phyloP scores from a whole-genome alignment of 1,140 invertebrate genomes.

The Hyles euphorbiae region DNA sequence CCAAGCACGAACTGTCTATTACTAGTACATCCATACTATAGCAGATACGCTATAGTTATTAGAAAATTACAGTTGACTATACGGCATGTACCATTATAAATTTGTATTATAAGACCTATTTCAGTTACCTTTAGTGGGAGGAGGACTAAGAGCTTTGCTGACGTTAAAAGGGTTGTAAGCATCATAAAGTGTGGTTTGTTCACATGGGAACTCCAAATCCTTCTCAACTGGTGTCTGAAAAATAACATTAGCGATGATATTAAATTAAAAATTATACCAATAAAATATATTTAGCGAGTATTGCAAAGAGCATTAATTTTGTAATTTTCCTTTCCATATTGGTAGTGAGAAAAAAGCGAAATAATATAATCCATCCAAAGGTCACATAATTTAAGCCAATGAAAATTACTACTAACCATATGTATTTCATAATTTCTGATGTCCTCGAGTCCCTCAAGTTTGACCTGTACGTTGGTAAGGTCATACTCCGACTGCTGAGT shows the following conservation, averaged over 20 bases:
- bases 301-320: too few relatives aligned
- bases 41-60: too few relatives aligned
- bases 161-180: conserved; percentile 89
- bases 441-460: conserved; percentile 83
- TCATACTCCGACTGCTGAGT: conserved; percentile 91
- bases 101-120: not conserved
- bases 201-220: conserved; percentile 92
- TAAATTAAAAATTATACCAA: conserved; percentile 13
- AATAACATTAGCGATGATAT: not conserved
- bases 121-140: conserved; percentile 72
- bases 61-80: too few relatives aligned
- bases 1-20: too few relatives aligned
- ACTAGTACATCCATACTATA: too few relatives aligned
- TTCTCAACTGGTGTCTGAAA: conserved; percentile 85
- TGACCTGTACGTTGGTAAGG: conserved; percentile 85
- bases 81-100: too few relatives aligned
- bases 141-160: conserved; percentile 77
- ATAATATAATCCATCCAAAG: not conserved
- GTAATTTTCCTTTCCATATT: not conserved
- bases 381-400: not conserved
- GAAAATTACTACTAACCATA: conserved; percentile 75
- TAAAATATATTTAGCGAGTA: not conserved
- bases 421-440: conserved; percentile 89
- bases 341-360: not conserved
- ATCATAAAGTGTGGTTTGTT: conserved; percentile 85